A percentile compares a stretch with the other conserved stretches of the same genome.
Evolutionary conservation across 1,140 invertebrate species (phyloP).

Genomic region (Polypedilum vanderplanki): DNA sequence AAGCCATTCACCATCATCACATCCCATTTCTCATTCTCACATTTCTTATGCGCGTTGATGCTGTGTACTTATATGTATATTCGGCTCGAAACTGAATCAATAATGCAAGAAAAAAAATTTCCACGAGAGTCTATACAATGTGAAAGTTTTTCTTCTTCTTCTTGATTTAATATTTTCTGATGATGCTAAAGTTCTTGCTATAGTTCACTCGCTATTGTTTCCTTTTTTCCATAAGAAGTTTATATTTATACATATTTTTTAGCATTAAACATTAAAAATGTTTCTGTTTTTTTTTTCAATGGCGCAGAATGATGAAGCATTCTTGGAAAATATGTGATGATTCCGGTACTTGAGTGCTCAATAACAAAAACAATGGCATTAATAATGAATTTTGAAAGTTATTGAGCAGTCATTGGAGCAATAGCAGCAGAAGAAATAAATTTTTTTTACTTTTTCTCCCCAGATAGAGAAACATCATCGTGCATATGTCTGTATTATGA

Average conservation of each 20-base stretch:
- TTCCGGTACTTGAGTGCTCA: conserved; percentile 16
- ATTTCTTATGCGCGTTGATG: conserved; percentile 10
- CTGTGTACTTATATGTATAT: not conserved
- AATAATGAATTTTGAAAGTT: not conserved
- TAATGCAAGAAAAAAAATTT: conserved; percentile 2
- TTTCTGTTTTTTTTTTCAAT: too few relatives aligned
- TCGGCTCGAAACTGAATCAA: not conserved
- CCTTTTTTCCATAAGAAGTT: not conserved
- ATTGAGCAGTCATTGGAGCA: not conserved
- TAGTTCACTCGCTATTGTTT: not conserved
- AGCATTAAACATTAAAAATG: too few relatives aligned
- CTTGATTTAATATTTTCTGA: conserved; percentile 8
- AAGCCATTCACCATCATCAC: not conserved
- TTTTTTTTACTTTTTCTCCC: not conserved
- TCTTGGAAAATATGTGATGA: not conserved
- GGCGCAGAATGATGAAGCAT: not conserved
- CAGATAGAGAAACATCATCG: not conserved
- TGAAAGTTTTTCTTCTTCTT: not conserved
- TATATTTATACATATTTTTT: not conserved
- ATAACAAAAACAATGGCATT: not conserved
- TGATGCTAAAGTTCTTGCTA: not conserved
- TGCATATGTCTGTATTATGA: not conserved
- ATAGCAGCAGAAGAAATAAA: not conserved
- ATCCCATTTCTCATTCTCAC: not conserved
- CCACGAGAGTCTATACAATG: conserved; percentile 1